Evolutionary conservation across 37 sponge, comb jelly and placozoan species (phyloP).

Genomic region (Axinella damicornis): DNA sequence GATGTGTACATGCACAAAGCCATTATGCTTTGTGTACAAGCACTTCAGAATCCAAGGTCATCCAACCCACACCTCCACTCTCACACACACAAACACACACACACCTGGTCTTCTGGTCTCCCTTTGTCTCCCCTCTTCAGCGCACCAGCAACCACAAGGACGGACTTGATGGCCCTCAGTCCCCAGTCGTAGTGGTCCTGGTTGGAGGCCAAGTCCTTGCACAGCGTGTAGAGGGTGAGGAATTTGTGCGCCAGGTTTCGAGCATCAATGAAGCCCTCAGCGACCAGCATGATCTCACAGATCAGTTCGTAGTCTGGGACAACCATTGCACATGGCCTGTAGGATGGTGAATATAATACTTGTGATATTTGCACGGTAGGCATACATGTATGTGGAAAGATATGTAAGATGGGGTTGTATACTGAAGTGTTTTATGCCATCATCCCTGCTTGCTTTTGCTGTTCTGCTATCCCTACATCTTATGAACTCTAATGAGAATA

Average conservation of each 20-base stretch:
- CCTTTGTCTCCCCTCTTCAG: constrained; percentile 96
- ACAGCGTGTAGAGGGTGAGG: constrained; percentile 96
- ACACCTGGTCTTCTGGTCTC: constrained; percentile 96
- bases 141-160: constrained; percentile 97
- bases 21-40: too few species aligned
- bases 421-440: too few species aligned
- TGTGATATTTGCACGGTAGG: too few species aligned
- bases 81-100: too few species aligned
- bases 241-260: constrained; percentile 95
- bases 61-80: too few species aligned
- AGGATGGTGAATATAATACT: background rate
- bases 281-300: constrained; percentile 99
- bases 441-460: too few species aligned
- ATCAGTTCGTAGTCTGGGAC: constrained; percentile 99
- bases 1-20: too few species aligned
- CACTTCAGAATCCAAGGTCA: too few species aligned
- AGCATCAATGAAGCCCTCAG: constrained; percentile 98
- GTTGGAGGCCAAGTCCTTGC: constrained; percentile 89
- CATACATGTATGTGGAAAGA: too few species aligned
- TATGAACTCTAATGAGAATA: too few species aligned
- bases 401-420: too few species aligned
- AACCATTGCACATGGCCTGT: constrained; percentile 99
- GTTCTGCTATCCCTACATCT: too few species aligned
- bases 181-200: constrained; percentile 99
- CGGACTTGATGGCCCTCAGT: constrained; percentile 98